These are phyloP conservation scores for Spinibarbus caldwelli DNA, from an alignment of 2,797 vertebrate species.

Conservation along the genomic window DNA sequence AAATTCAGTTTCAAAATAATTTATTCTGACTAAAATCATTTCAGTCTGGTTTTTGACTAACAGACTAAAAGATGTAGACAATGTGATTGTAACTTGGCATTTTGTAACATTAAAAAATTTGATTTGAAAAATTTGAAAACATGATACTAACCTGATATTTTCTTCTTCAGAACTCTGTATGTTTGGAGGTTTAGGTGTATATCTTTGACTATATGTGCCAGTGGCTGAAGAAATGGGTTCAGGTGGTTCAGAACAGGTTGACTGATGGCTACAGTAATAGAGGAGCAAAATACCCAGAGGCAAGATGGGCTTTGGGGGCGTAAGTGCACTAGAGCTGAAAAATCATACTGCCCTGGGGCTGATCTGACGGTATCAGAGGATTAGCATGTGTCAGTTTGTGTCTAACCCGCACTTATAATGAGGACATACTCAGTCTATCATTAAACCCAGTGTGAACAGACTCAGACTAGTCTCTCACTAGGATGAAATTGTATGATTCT, in stretches of 20 bases:
- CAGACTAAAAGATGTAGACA: too few relatives aligned
- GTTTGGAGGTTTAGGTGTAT: too few relatives aligned
- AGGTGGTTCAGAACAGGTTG: conserved; percentile 40
- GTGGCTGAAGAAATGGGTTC: conserved; percentile 28
- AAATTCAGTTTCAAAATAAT: not conserved
- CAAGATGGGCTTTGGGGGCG: conserved; percentile 23
- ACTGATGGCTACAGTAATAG: conserved; percentile 53
- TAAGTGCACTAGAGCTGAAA: conserved; percentile 48
- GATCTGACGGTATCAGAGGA: too few relatives aligned
- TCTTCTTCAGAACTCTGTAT: too few relatives aligned
- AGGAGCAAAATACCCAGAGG: conserved; percentile 23
- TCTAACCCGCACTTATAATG: conserved; percentile 12
- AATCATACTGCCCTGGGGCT: conserved; percentile 24
- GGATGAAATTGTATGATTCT: not conserved
- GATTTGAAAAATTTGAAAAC: not conserved
- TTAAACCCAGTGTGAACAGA: conserved; percentile 14
- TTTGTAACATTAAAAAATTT: too few relatives aligned
- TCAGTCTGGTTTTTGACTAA: not conserved
- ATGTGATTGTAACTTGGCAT: too few relatives aligned
- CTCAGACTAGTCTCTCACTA: not conserved
- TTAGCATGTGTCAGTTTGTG: conserved; percentile 25
- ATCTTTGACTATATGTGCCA: conserved; percentile 8
- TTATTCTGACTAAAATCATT: not conserved
- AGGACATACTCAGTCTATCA: conserved; percentile 4
- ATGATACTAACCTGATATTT: not conserved